phyloP scores from a whole-genome alignment of 2,113 vertebrate species.

The Sebastes fasciatus region DNA sequence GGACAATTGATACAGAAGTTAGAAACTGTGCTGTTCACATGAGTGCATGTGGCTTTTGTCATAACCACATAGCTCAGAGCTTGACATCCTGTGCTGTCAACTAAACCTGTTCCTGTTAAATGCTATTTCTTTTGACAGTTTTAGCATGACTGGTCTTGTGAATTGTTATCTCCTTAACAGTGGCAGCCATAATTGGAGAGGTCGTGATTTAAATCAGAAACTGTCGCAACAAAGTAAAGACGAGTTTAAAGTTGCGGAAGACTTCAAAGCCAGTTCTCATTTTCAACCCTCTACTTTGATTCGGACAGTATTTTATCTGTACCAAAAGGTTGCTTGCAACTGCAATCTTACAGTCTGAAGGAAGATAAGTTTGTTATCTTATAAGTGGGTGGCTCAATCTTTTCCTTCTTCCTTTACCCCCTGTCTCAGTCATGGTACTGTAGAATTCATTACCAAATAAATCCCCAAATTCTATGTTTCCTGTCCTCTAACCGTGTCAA shows the following conservation, averaged over 20 bases:
- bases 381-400: neutral
- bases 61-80: neutral
- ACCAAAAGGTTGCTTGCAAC: no score
- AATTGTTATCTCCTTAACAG: neutral
- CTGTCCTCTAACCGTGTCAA: neutral
- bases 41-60: neutral
- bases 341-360: neutral
- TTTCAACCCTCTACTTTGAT: neutral
- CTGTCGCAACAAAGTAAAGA: neutral
- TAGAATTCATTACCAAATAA: neutral
- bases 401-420: neutral
- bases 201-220: neutral
- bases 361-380: neutral
- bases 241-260: neutral
- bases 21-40: neutral
- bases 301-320: neutral
- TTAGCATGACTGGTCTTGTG: neutral
- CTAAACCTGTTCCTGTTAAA: neutral
- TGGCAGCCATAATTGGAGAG: neutral
- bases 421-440: neutral
- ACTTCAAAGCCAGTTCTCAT: neutral
- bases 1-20: neutral
- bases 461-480: neutral
- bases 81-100: neutral
- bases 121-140: conserved; percentile 2